Conservation (phyloP, 2,113 vertebrate species). For the Columba livia region DNA sequence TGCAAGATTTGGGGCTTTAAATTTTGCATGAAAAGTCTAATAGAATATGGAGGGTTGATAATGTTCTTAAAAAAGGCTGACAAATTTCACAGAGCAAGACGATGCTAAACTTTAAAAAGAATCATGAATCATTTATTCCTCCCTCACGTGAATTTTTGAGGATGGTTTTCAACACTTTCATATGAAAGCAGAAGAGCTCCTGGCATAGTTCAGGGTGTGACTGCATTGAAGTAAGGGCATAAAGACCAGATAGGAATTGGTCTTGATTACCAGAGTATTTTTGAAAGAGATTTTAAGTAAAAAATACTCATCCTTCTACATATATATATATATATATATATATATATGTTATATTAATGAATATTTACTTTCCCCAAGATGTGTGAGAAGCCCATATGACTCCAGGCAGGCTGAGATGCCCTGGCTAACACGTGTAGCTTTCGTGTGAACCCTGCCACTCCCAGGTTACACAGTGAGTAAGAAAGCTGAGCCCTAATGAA, state of each 20-base stretch:
- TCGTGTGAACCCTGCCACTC: background rate
- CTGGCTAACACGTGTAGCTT: background rate
- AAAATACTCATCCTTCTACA: background rate
- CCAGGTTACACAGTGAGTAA: background rate
- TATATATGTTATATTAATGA: background rate
- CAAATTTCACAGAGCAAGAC: background rate
- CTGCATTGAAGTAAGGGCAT: background rate
- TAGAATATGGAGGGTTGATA: background rate
- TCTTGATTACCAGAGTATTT: background rate
- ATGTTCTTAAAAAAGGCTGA: background rate
- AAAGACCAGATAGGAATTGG: background rate
- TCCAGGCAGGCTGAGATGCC: background rate
- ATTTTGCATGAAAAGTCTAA: background rate
- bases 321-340: background rate
- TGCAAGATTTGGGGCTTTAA: background rate
- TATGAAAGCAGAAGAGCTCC: background rate
- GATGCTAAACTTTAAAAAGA: background rate
- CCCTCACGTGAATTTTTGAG: background rate
- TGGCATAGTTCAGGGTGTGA: background rate
- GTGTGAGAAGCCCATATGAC: rapidly evolving
- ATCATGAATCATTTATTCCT: background rate
- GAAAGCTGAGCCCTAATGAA: background rate
- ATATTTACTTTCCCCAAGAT: background rate
- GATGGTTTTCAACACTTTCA: background rate
- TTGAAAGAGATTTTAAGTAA: slow-evolving; percentile 4